Conservation (phyloP, 1,140 invertebrate genomes). For the Drosophila kepulauana region DNA sequence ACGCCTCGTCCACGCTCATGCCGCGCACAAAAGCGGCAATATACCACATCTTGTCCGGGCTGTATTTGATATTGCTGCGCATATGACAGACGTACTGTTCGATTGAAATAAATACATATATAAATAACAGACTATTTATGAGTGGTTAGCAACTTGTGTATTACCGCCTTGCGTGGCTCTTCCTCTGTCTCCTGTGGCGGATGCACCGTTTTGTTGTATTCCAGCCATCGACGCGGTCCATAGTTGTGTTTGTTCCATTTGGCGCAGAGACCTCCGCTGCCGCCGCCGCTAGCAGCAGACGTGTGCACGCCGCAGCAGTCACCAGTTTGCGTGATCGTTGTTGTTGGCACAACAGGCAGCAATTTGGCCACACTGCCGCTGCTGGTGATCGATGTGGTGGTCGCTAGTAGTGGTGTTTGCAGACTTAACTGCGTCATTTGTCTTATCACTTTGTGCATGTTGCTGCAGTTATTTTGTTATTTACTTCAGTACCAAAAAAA, state of each 20-base stretch:
- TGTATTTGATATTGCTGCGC: conserved; percentile 94
- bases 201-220: conserved; percentile 91
- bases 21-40: conserved; percentile 94
- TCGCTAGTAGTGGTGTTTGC: conserved; percentile 42
- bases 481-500: conserved; percentile 25
- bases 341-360: conserved; percentile 10
- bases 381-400: conserved; percentile 5
- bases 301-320: conserved; percentile 64
- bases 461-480: conserved; percentile 29
- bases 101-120: too few species aligned
- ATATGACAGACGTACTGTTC: conserved; percentile 93
- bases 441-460: conserved; percentile 65
- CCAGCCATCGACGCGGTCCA: conserved; percentile 86
- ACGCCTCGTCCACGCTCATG: conserved; percentile 96
- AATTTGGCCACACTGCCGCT: conserved; percentile 14
- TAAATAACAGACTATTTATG: too few species aligned
- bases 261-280: conserved; percentile 46
- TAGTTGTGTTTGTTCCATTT: conserved; percentile 79
- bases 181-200: conserved; percentile 91
- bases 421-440: conserved; percentile 58
- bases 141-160: too few species aligned
- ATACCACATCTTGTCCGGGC: conserved; percentile 96
- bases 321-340: conserved; percentile 31
- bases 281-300: conserved; percentile 18
- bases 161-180: conserved; percentile 92